Conservation (phyloP, 2,113 vertebrate genomes). For the Mirza zaza region DNA sequence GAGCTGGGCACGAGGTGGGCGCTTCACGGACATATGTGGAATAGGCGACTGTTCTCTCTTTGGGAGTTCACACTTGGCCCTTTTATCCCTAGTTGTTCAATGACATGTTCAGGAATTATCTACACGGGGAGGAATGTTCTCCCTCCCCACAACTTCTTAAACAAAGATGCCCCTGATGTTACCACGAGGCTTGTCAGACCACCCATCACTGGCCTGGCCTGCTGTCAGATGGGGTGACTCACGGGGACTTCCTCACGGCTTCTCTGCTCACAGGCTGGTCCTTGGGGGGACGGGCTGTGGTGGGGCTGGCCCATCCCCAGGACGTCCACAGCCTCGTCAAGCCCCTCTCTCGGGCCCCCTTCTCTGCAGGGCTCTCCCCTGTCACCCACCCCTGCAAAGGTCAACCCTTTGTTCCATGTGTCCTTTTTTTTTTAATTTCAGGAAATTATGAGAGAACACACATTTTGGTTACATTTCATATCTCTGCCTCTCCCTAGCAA, state of each 20-base stretch:
- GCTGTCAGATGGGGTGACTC: neutral
- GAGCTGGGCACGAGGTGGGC: neutral
- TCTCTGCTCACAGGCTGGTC: neutral
- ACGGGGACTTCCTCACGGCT: fast-evolving
- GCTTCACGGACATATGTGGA: neutral
- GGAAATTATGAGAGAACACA: no score
- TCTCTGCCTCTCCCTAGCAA: no score
- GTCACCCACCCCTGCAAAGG: neutral
- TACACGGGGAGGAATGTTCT: neutral
- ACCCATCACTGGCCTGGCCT: neutral
- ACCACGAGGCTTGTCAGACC: neutral
- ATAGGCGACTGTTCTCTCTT: neutral
- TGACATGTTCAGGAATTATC: neutral
- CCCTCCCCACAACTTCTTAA: neutral
- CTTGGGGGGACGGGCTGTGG: neutral
- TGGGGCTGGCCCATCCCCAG: neutral
- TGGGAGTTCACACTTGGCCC: neutral
- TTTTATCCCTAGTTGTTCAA: neutral
- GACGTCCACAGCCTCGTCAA: neutral
- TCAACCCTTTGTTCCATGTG: neutral
- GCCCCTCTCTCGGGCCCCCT: neutral
- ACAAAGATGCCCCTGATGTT: neutral
- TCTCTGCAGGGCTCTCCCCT: neutral
- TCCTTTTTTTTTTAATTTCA: no score
- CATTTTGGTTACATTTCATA: no score